Base-by-base conservation (phyloP, 2,113 vertebrate genomes). In the Xyrauchen texanus region DNA sequence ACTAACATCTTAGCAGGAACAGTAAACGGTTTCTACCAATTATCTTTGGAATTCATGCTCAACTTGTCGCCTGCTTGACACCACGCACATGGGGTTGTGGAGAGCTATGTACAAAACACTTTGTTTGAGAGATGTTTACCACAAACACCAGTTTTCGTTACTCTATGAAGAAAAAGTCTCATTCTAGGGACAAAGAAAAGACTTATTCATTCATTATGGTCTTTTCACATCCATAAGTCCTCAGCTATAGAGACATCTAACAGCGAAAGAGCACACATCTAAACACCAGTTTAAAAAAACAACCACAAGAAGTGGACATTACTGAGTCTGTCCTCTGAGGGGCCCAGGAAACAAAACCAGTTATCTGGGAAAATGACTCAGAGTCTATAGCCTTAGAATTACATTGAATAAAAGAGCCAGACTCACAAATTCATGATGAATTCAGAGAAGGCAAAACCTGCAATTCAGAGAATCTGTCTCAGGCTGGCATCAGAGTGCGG, bases 41-140 rank as follows among this genome's bases (percentile, higher is more conserved):
- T 91, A 93, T 92, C 91, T 93, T 93, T 93, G 92, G 92, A 91
- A 91, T 34, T 93, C 92, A 93, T 93, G 92, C 92, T 92, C 89
- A 93, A 90, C 89, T 90, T 86, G 81, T 85, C 12, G 83, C 21
- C 21, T 34, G 21, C 21, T 34, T 34, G 21, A 34, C 21, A 34
- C 21, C 21, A 34, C 21, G 21, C 21, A 34, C 21, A 63, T 63
- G 47, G 85, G 87, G 85, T 87, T 85, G 88, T 89, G 88, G 87
- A 90, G 85, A 89, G 90, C 90, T 92, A 93, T 93, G 88, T 93
- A 93, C 92, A 93, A 85, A 55, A 86, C 91, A 84, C 89, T 87
- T 34, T 34, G 89, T 91, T 85, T 82, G 78, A 90, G 71, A 88
- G 74, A 87, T 55, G 89, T 87, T 85, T 87, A 81, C 85, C 90